Evolutionary conservation across 2,888 invertebrate genomes (phyloP), one percentile per base, ranked within the genome.

Genomic region (Cantharis nigra): DNA sequence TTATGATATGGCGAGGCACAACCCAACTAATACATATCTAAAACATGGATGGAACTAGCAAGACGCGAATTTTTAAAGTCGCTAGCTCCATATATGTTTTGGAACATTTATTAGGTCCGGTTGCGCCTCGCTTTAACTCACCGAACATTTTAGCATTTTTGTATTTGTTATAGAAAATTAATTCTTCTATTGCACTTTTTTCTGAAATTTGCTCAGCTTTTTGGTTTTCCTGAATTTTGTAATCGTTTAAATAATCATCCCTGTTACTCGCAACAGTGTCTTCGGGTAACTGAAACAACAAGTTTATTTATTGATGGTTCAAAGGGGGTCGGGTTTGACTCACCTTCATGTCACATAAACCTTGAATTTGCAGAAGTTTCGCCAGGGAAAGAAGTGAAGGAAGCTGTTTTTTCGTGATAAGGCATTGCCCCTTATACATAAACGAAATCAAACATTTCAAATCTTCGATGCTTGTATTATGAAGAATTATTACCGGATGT

Each of bases 341-440:
- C 87, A 96, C 95, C 89, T 94, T 94, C 88, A 94, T 93, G 89
- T 94, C 94, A 78, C 96, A 95, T 79, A 96, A 90, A 72, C 96
- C 96, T 82, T 95, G 93, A 71, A 96, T 95, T 85, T 95, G 94
- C 78, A 96, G 89, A 3, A 95, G 92, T 87, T 94, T 94, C 13
- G 96, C 96, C 84, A 96, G 92, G 78, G 93, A 91, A 67, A 96
- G 90, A 77, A 96, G 90, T 69, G 93, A 93, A 5, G 95, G 94
- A 81, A 96, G 91, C 86, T 94, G 92, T 83, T 93, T 93, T 88
- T 94, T 94, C 79, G 94, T 94, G 30, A 96, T 95, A 78, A 96
- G 94, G 84, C 96, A 96, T 88, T 96, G 96, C 3, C 96, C 96
- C 70, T 94, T 94, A 88, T 96, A 96, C 93, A 96, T 96, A 88